Evolutionary conservation across 2,797 vertebrate genomes (phyloP).

Genomic region (Steatocranus sp.): DNA sequence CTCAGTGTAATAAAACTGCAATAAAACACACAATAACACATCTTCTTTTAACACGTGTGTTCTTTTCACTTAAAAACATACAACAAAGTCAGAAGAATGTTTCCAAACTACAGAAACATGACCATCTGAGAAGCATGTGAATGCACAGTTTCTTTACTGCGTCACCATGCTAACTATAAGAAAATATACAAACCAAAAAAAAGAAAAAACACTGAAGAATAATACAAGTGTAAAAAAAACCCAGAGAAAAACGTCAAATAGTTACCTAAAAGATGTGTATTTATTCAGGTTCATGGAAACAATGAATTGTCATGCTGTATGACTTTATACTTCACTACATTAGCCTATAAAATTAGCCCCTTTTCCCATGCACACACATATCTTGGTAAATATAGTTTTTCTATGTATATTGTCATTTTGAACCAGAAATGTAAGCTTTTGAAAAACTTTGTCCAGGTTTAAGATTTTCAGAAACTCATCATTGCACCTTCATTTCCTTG

Average conservation of each 20-base stretch:
- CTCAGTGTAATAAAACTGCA: neutral
- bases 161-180: neutral
- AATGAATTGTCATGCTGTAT: neutral
- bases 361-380: rapidly evolving
- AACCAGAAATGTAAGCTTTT: neutral
- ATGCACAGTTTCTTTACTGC: neutral
- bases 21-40: neutral
- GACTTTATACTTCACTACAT: rapidly evolving
- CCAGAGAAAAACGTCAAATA: neutral
- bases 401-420: neutral
- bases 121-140: neutral
- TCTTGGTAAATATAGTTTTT: neutral
- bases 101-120: rapidly evolving
- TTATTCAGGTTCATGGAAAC: neutral
- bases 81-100: neutral
- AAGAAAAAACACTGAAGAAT: neutral
- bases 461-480: neutral
- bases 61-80: neutral
- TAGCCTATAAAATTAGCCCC: rapidly evolving
- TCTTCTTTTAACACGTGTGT: neutral
- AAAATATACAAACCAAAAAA: neutral
- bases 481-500: neutral
- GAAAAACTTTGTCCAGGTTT: neutral
- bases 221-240: neutral
- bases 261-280: neutral